Base-by-base conservation (phyloP, 2,113 vertebrate genomes). In the Nothoprocta perdicaria region DNA sequence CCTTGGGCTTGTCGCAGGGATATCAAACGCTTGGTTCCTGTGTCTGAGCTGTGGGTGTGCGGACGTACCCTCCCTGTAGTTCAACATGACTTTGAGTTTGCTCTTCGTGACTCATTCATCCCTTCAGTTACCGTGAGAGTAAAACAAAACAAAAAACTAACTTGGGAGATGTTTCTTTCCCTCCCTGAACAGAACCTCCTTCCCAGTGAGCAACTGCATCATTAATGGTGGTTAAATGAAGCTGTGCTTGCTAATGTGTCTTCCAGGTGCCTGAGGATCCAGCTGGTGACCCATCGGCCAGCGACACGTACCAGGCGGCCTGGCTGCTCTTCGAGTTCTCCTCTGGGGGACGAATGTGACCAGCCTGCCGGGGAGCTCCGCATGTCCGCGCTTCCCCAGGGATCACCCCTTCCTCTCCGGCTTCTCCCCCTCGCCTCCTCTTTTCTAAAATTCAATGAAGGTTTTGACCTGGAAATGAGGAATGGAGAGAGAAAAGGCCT, bases 311-410 rank as follows among this genome's bases (percentile, higher is more conserved):
- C 76, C 66, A 88, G 95, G 95, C 90, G 79, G 95, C 92, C 0
- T 41, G 38, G 66, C 77, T 96, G 80, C 94, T 96, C 26, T 93
- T 66, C 21, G 90, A 96, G 29, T 91, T 96, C 73, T 93, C 94
- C 27, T 14, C 58, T 0, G 10, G 87, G 3, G 16, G 53, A 75
- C 52, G 10, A 12, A 58, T 85, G 86, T 94, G 92, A 95, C 40
- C 50, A 16, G 24, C 77, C 67, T 67, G 65, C 63, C 29, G 55
- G 74, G 33, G 35, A 1, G 5, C 16, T 50, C n/a, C 0, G 0
- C 17, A 21, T 14, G 38, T n/a, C 77, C 79, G 45, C 4, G 0
- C 46, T 60, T 80, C 78, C 41, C 55, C 41, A 26, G 71, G 52
- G 46, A 86, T 57, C 35, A 50, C 19, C 4, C 45, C 24, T 31